Base-by-base conservation (phyloP, 1,140 invertebrate species). In the Sminthurides bifidus region DNA sequence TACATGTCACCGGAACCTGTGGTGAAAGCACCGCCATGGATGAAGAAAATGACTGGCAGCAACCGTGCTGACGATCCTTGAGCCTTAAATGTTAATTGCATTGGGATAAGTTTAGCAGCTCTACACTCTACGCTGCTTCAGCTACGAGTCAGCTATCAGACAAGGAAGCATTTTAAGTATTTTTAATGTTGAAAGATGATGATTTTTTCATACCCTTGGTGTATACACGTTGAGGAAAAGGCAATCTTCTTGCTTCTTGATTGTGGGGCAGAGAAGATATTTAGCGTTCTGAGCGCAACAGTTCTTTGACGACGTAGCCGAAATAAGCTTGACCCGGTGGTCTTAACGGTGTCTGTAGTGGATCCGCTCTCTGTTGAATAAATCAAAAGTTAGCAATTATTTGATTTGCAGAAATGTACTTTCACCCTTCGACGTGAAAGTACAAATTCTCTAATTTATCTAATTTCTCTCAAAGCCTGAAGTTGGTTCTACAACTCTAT, bases 1-100 rank as follows among this genome's bases (percentile, higher is more conserved):
- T 31, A 57, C 2, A 15, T 14, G 19, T 30, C 17, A 8, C 31
- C 48, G 3, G 33, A 12, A 21, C 55, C 55, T 8, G 45, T 23
- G n/a, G 48, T 51, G 21, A 57, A 57, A 2, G 55, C 48, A 12
- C 55, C 55, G 8, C 45, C 54, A 29, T 55, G 54, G 4, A 57
- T 44, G 31, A 40, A 44, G 6, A 57, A 19, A 33, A 57, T 41
- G 2, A 57, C 55, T 1, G 49, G 55, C 29, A 51, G 27, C 17
- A 57, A n/a, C n/a, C n/a, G n/a, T n/a, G n/a, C n/a, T n/a, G n/a
- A n/a, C n/a, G n/a, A 12, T 29, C 12, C 15, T 33, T 23, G 4
- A 23, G 8, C 44, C 5, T 46, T 46, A 12, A 6, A 23, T 21
- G 15, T 10, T 8, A 26, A 23, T 29, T 26, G 8, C 6, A 26